Evolutionary conservation across 2,113 vertebrate genomes (phyloP), one percentile per base, ranked within the genome.

Genomic region (Gulo gulo): DNA sequence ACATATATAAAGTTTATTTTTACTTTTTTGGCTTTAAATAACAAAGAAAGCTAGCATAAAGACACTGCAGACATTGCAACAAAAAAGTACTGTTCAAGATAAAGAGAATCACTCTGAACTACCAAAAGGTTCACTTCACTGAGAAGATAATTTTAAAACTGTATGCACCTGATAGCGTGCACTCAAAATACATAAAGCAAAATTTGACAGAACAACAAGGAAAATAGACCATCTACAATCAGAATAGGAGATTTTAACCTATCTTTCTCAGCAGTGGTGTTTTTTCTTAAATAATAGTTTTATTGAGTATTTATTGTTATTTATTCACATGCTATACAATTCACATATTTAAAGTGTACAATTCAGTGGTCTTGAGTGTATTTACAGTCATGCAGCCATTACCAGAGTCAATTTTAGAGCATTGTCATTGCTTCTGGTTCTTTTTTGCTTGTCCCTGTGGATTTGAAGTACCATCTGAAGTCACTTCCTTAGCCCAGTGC

Each of bases 21-120:
- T 57, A 20, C 10, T 78, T 79, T 93, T 50, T 93, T 91, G 42
- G 63, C 92, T 95, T 88, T 14, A 50, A 96, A 71, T 76, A 76
- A 42, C 65, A 92, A 79, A 65, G 8, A 18, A 88, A 42, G 23
- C 16, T 63, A 12, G 13, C 69, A n/a, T 88, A 91, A 94, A 76
- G 31, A 94, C 26, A 65, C 23, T 94, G 7, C 26, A 78, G 10
- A 61, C 31, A 31, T 16, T 81, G 52, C 34, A 52, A 79, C 12
- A 45, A 23, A 95, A 88, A 88, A 79, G 24, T 21, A 15, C 20
- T 16, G 0, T 67, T 42, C 67, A 73, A 87, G 63, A 50, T 39
- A 67, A 73, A 87, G 34, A 52, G 9, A 20, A 36, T 55, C 31
- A 59, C 24, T 23, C n/a, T 83, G 45, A 52, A 74, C 9, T 18